Conservation (phyloP, 2,113 vertebrate genomes). For the Orientallactaga bullata region DNA sequence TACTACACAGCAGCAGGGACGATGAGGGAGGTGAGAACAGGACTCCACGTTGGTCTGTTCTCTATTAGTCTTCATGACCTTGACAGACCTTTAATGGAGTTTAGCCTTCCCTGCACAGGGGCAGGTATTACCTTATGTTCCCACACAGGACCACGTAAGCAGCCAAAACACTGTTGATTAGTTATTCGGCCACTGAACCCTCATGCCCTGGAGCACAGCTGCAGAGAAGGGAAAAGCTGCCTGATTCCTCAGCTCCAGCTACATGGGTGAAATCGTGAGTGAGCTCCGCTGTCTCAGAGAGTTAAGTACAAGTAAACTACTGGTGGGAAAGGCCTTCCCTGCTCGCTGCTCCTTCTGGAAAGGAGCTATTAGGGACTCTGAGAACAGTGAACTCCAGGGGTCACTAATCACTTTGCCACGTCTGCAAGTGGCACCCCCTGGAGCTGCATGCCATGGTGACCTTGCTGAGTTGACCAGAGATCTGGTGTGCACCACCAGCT, state of each 20-base stretch:
- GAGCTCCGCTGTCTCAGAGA: conserved; percentile 12
- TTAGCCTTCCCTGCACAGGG: not conserved
- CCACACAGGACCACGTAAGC: not conserved
- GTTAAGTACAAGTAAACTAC: conserved; percentile 33
- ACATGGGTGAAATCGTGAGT: conserved; percentile 34
- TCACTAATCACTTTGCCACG: not conserved
- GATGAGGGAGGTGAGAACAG: not conserved
- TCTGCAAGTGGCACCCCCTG: not conserved
- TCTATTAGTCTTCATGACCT: conserved; percentile 43
- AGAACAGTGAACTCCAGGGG: not conserved
- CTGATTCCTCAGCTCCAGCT: conserved; percentile 23
- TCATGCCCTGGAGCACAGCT: not conserved
- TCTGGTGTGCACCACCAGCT: not conserved
- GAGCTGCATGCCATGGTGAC: not conserved
- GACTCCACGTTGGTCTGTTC: not conserved
- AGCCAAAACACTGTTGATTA: conserved; percentile 8
- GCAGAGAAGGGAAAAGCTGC: conserved; percentile 39
- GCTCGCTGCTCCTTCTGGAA: not conserved
- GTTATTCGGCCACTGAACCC: not conserved
- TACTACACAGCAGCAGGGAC: not conserved
- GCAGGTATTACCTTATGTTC: not conserved
- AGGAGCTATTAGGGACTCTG: not conserved
- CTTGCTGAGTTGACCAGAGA: not conserved
- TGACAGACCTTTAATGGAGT: conserved; percentile 16
- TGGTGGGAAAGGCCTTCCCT: not conserved